Evolutionary conservation across 2,113 vertebrate species (phyloP).

Genomic region (Probosciger aterrimus): DNA sequence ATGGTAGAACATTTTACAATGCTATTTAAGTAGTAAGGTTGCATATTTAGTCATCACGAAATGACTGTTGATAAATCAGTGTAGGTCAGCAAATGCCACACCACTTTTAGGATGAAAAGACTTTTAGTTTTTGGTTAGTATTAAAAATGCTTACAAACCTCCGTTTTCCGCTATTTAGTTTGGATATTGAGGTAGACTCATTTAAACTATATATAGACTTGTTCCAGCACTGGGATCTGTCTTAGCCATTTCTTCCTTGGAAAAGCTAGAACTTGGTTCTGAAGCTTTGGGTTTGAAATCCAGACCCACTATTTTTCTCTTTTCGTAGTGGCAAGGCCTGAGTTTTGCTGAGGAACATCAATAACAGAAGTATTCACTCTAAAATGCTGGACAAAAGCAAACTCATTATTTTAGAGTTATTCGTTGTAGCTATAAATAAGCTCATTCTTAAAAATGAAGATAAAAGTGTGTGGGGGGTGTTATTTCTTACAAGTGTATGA

Average conservation of each 20-base stretch:
- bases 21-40: not conserved
- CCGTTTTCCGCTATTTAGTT: not conserved
- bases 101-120: not conserved
- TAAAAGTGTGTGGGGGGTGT: fast-evolving
- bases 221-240: not conserved
- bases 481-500: not conserved
- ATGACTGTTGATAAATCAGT: not conserved
- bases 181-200: not conserved
- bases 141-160: not conserved
- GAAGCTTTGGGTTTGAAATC: not conserved
- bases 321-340: not conserved
- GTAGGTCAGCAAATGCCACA: not conserved
- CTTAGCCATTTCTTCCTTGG: not conserved
- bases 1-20: no score
- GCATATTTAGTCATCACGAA: not conserved
- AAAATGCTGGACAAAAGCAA: not conserved
- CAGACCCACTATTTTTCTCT: not conserved
- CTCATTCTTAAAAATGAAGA: not conserved
- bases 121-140: not conserved
- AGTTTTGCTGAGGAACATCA: not conserved
- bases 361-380: not conserved
- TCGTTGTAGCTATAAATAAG: not conserved
- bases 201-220: not conserved
- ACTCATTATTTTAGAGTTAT: not conserved
- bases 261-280: not conserved